Base-by-base conservation (phyloP, 2,888 invertebrate species). In the Orgyia antiqua region DNA sequence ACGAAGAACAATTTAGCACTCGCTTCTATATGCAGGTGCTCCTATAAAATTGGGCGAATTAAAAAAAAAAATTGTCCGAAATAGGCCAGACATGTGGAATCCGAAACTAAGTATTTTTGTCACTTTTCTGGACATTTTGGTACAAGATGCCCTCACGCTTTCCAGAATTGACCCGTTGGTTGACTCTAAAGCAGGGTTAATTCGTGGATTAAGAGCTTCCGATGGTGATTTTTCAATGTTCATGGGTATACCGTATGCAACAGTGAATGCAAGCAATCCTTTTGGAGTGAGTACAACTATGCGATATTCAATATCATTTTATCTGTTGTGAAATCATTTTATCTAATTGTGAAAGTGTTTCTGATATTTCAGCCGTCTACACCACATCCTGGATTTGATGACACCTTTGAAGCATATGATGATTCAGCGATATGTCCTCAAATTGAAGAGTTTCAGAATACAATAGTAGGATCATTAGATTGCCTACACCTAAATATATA, bases 211-310 rank as follows among this genome's bases (percentile, higher is more conserved):
- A 9, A 49, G 39, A 15, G 65, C 72, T 2, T 23, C 57, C 0
- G 68, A 73, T 46, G 73, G 73, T 0, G 53, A 58, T 21, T 67
- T 71, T 33, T 52, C 64, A 3, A 71, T 71, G 68, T 76, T 69
- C 25, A 49, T 75, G 50, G 76, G 74, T 4, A 72, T 76, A 50
- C 76, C 75, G 1, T 76, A 70, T 15, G 76, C 65, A 7, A 54
- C 42, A 9, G 62, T 76, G 1, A 43, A 73, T 24, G 35, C 31
- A 13, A 40, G 18, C 8, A 69, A 72, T 45, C 73, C 73, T 13
- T 76, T 75, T 31, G 72, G 73, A 36, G 75, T 75, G 46, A 68
- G 70, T 59, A 2, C 21, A 11, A 15, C 4, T 4, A 4, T 15
- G 4, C 6, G 4, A 15, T 15, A 4, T 4, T 15, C 6, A 15